Base-by-base conservation (phyloP, 2,888 invertebrate species). In the Troilus luridus region DNA sequence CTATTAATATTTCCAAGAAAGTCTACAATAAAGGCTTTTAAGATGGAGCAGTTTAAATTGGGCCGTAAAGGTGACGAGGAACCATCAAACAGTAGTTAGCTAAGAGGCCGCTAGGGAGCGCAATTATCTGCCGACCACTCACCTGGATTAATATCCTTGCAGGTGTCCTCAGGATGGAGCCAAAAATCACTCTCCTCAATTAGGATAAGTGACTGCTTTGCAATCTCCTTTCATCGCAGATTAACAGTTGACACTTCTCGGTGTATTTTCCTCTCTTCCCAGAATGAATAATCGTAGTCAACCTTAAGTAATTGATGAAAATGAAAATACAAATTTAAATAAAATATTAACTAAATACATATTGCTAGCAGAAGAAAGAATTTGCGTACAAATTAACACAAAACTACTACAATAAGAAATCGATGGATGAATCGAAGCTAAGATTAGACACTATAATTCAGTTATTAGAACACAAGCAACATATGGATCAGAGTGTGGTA, bases 171-270 rank as follows among this genome's bases (percentile, higher is more conserved):
- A 24, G 24, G 24, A 24, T 41, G 24, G 10, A 27, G 54, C 11
- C 81, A 81, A 81, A 81, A 81, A 81, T 81, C 81, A 81, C 81
- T 81, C 21, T 21, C 19, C 19, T 21, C 81, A 81, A 81, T 81
- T 54, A 81, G 54, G 54, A 54, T 81, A 54, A 81, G 81, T 81
- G 81, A 8, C 21, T 54, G 12, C n/a, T 67, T 14, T 24, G 24
- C 67, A 6, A 27, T 67, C 67, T 67, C 67, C 24, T 67, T 67
- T 27, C 24, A 24, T 67, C 24, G 6, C 24, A 67, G 67, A 67
- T 67, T 67, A 67, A 14, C 67, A 67, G 24, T 10, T 64, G n/a
- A 64, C 21, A 10, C n/a, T 64, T 1, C n/a, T n/a, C n/a, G 10
- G 64, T 1, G 9, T n/a, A 21, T 64, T 64, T 19, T 64, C 64